Evolutionary conservation across 2,888 invertebrate species (phyloP).

Genomic region (Emesis russula): DNA sequence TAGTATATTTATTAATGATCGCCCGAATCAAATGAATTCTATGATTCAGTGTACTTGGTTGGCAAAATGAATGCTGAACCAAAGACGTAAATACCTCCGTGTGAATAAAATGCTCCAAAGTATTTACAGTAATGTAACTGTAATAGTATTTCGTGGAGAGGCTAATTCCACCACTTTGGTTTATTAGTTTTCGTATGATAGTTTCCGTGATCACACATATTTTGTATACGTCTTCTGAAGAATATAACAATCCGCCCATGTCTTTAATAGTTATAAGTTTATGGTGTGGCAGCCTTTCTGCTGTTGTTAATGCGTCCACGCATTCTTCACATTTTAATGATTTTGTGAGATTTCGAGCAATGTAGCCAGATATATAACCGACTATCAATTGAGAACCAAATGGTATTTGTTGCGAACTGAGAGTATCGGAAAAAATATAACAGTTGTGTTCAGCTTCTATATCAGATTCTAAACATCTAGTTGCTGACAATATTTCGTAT

Average conservation of each 20-base stretch:
- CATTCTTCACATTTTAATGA: slow-evolving; percentile 23
- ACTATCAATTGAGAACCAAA: background rate
- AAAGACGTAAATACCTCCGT: background rate
- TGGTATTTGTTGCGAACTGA: too few species aligned
- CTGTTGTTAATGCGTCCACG: background rate
- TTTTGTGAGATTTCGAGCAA: background rate
- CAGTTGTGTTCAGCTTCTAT: background rate
- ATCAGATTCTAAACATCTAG: background rate
- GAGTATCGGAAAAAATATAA: background rate
- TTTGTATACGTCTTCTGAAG: background rate
- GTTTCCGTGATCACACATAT: background rate
- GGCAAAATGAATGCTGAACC: background rate
- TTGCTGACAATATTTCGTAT: too few species aligned
- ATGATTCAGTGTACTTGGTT: background rate
- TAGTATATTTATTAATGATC: background rate
- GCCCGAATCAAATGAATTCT: slow-evolving; percentile 17
- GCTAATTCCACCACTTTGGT: background rate
- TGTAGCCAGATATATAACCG: background rate
- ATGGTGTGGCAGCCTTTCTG: background rate
- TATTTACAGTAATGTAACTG: background rate
- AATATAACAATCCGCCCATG: slow-evolving; percentile 26
- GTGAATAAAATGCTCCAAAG: background rate
- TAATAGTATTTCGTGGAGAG: background rate
- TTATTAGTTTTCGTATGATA: background rate
- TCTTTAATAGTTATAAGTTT: slow-evolving; percentile 24